phyloP scores from a whole-genome alignment of 2,113 vertebrate genomes.

The Leptobrachium leishanense region DNA sequence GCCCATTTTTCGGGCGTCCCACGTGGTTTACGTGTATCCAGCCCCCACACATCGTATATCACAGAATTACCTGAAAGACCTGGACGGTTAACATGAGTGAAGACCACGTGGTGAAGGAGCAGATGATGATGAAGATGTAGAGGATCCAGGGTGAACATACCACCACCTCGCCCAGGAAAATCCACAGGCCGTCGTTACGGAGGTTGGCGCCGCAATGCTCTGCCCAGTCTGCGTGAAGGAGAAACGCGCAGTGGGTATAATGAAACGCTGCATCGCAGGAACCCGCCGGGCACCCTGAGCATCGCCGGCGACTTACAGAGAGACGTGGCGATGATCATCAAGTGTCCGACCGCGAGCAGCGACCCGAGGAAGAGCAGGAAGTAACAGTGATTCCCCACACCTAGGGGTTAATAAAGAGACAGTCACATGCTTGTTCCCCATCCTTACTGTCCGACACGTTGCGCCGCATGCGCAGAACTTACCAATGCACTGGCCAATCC shows the following conservation, averaged over 20 bases:
- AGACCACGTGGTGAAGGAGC: slow-evolving; percentile 80
- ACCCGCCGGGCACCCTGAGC: background rate
- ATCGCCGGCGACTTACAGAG: slow-evolving; percentile 73
- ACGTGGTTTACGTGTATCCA: too few relatives aligned
- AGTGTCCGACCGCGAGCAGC: slow-evolving; percentile 69
- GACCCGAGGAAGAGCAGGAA: slow-evolving; percentile 82
- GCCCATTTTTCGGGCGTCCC: too few relatives aligned
- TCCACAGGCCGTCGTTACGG: slow-evolving; percentile 72
- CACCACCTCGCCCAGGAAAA: slow-evolving; percentile 63
- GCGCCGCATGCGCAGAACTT: background rate
- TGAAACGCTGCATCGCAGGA: background rate
- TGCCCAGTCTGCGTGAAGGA: slow-evolving; percentile 77
- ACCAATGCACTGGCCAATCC: slow-evolving; percentile 82
- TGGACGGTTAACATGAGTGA: slow-evolving; percentile 73
- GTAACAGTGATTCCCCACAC: slow-evolving; percentile 86
- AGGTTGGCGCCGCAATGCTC: slow-evolving; percentile 71
- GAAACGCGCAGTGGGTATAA: background rate
- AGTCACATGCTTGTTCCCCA: background rate
- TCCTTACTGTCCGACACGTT: background rate
- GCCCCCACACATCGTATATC: too few relatives aligned
- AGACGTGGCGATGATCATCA: slow-evolving; percentile 79
- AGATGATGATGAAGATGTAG: slow-evolving; percentile 72
- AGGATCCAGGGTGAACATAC: slow-evolving; percentile 87
- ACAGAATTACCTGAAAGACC: slow-evolving; percentile 82
- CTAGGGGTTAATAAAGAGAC: slow-evolving; percentile 61